A percentile compares a stretch with the other conserved stretches of the same genome.
Conservation (phyloP, 2,797 vertebrate species). For the Scleropages formosus region DNA sequence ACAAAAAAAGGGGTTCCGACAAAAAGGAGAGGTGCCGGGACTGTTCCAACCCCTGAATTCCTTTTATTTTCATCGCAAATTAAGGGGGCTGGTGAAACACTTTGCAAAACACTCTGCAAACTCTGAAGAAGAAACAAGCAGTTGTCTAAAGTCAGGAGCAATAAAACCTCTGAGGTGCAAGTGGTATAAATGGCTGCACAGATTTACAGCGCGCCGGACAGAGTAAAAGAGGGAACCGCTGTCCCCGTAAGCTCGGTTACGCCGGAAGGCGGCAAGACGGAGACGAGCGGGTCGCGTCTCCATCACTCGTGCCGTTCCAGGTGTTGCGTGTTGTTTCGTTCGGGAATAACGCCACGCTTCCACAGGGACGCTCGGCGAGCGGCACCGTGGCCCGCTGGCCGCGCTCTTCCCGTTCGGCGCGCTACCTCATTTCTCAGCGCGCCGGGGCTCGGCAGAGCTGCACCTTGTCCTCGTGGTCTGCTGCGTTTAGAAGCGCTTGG, state of each 20-base stretch:
- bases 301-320: too few species aligned
- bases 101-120: conserved; percentile 15
- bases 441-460: neutral
- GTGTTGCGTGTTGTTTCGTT: too few species aligned
- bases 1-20: neutral
- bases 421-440: neutral
- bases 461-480: neutral
- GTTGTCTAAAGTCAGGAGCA: conserved; percentile 15
- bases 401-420: too few species aligned
- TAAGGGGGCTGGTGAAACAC: conserved; percentile 26
- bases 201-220: conserved; percentile 29
- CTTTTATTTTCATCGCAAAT: conserved; percentile 31
- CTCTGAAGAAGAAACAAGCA: conserved; percentile 8
- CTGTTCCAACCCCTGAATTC: conserved; percentile 14
- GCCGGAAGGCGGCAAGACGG: neutral
- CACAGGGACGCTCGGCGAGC: too few species aligned
- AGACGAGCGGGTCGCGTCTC: neutral
- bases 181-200: conserved; percentile 1
- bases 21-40: conserved; percentile 14
- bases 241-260: neutral
- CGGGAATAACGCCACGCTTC: too few species aligned
- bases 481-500: too few species aligned
- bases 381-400: neutral
- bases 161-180: conserved; percentile 29
- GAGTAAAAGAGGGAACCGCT: neutral